Base-by-base conservation (phyloP, 2,888 invertebrate species). In the Bedellia somnulentella region DNA sequence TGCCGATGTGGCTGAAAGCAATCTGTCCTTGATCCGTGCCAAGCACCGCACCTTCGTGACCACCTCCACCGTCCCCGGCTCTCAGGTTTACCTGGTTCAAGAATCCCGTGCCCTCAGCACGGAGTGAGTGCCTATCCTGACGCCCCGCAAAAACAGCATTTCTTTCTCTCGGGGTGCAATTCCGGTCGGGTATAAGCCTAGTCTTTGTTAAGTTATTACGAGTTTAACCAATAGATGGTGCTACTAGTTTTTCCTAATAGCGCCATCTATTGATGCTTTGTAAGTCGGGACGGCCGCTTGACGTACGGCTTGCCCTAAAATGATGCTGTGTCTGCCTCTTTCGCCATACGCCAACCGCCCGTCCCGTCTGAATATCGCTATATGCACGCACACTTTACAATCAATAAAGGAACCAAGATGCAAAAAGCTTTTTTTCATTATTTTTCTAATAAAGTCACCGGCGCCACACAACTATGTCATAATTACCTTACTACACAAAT, bases 41-140 rank as follows among this genome's bases (percentile, higher is more conserved):
- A 96, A 97, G 82, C 96, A 96, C 82, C 93, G 96, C 80, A 92
- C 93, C 68, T 94, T 94, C 78, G 93, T 94, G 58, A 93, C 93
- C 80, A 92, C 93, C 67, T 90, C 89, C 68, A 85, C 89, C 49
- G 89, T 92, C 52, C 93, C 93, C 70, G 92, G 92, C 53, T 91
- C 91, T 57, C 89, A 89, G 78, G 90, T 92, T 52, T 91, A 91
- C 78, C 81, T 92, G 67, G 91, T 92, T 46, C 89, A 90, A 79
- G 91, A 91, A 78, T 85, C 87, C 63, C 86, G 81, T 57, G 81
- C 81, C 54, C 75, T 82, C 57, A 70, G 71, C 70, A 48, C 70
- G 41, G 73, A 73, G 58, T 62, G 59, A 64, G 50, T 46, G 38
- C 37, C 44, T 39, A 36, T 39, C 40, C 43, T 38, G 32, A 39